Evolutionary conservation across 2,888 invertebrate species (phyloP), one percentile per base, ranked within the genome.

Genomic region (Amphipyra tragopoginis): DNA sequence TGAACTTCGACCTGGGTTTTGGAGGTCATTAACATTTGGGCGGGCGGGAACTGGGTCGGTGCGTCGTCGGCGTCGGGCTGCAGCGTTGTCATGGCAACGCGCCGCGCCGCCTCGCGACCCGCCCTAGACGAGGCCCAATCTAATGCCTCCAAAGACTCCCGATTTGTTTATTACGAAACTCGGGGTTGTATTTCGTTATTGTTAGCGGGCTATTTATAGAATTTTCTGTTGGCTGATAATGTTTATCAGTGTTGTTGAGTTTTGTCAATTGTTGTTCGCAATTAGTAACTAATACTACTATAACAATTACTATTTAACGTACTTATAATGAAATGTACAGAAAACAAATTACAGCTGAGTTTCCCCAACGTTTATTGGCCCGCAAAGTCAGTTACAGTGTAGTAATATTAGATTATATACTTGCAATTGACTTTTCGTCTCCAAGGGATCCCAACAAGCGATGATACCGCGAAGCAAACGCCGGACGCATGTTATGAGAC

Each of bases 11-110:
- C 94, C 94, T 89, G 91, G 92, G 90, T 91, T 93, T 94, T 94
- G 93, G 94, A 94, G 94, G 94, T 94, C 94, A 94, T 94, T 94
- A 94, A 94, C 94, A 94, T 94, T 94, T 94, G 90, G 90, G 89
- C 87, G 87, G 90, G 89, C 87, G 87, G 90, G 89, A 91, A 92
- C 85, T 93, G 79, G 93, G 93, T 92, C 93, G 90, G 86, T 90
- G 90, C 91, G 91, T 84, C 82, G 86, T 77, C 77, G 79, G 85
- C 75, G 86, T 77, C 77, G 79, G 85, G 75, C 80, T 93, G 93
- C 93, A 93, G 83, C 87, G 91, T 92, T 85, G 86, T 79, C 83
- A 89, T 91, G 83, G 80, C 79, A 70, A 93, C 93, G 85, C 84
- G 83, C 82, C 84, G 81, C 65, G 65, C 72, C 70, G 59, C 73